Base-by-base conservation (phyloP, 2,797 vertebrate genomes). In the Cygnus olor region DNA sequence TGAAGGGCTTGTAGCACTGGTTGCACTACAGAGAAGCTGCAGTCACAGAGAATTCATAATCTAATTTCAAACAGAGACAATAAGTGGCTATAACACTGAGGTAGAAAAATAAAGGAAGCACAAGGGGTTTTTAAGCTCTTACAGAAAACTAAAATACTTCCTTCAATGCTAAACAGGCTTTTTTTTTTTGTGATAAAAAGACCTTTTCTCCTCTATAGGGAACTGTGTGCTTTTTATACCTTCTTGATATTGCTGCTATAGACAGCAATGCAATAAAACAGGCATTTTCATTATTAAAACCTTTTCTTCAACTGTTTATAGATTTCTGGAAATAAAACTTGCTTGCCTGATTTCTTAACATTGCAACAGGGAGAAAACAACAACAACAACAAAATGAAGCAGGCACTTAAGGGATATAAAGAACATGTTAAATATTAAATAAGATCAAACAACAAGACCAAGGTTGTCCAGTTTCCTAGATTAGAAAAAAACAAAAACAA, bases 221-320 rank as follows among this genome's bases (percentile, higher is more conserved):
- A 93, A 36, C 54, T 70, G 47, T 1, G 2, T 42, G 22, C 11
- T 80, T 91, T 93, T 89, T 80, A 83, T 58, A 80, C 57, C 53
- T 89, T 94, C 79, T 82, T 89, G 61, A 80, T 78, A 83, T 47
- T 78, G 53, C 61, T 85, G 40, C 28, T 90, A 3, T 78, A 65
- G 57, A 74, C 42, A 89, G 68, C 90, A 89, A 54, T 74, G 61
- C 82, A 95, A 89, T 88, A 91, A 94, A 80, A 11, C 38, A 72
- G 58, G 12, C 11, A 71, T 92, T 97, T 95, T 87, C 40, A 64
- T 93, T 74, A 85, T 89, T 93, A 77, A 87, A 84, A 83, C 32
- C 5, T 80, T 92, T 92, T 80, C 20, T 92, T 74, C 79, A 89
- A 24, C 27, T 87, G 53, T 44, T 90, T 68, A 49, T 71, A 82